phyloP scores from a whole-genome alignment of 2,113 vertebrate genomes.

The Echinops telfairi region DNA sequence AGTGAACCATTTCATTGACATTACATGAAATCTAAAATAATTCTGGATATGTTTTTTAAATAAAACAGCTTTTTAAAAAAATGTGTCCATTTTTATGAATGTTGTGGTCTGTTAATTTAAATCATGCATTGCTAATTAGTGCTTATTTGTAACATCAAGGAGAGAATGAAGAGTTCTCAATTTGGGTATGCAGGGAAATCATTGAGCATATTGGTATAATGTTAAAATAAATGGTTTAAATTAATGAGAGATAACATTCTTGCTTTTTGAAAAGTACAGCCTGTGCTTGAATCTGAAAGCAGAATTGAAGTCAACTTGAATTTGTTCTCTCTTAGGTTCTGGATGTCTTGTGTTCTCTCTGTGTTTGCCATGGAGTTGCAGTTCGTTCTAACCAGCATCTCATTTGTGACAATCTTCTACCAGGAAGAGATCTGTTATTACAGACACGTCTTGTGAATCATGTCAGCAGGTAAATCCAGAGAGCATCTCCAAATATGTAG shows the following conservation, averaged over 20 bases:
- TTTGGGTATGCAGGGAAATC: not conserved
- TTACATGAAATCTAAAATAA: not conserved
- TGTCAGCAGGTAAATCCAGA: slow-evolving; percentile 92
- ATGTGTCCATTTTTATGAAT: not conserved
- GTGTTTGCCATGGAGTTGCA: slow-evolving; percentile 97
- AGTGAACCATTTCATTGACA: not conserved
- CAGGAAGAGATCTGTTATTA: slow-evolving; percentile 94
- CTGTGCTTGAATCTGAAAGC: not conserved
- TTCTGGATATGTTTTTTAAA: not conserved
- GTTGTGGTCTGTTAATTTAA: not conserved
- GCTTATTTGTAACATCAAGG: not conserved
- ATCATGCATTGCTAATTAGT: not conserved
- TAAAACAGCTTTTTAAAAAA: not conserved
- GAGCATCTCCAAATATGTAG: rapidly evolving
- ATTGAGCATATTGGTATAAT: not conserved
- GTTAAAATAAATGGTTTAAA: too few relatives aligned
- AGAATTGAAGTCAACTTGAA: not conserved
- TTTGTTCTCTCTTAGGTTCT: slow-evolving; percentile 89
- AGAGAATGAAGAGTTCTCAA: not conserved
- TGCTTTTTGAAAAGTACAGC: not conserved
- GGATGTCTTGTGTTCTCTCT: slow-evolving; percentile 96
- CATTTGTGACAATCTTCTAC: slow-evolving; percentile 97
- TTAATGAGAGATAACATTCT: not conserved
- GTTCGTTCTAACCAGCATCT: slow-evolving; percentile 97
- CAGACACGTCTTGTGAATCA: slow-evolving; percentile 97